Conservation (phyloP, 2,113 vertebrate species). For the Pseudopipra pipra region DNA sequence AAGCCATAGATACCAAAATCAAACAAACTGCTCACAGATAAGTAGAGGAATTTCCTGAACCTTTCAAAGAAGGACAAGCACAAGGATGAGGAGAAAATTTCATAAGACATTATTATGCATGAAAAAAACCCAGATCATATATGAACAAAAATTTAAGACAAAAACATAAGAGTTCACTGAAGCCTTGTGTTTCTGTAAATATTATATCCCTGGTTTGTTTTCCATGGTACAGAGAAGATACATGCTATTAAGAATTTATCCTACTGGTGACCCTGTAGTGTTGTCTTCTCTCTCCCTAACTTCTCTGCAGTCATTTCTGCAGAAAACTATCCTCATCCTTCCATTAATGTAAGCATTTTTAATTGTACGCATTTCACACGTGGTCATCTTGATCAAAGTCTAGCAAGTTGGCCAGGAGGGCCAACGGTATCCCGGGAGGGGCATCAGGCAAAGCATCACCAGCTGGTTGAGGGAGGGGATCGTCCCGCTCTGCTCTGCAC, state of each 20-base stretch:
- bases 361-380: not conserved
- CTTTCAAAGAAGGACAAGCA: not conserved
- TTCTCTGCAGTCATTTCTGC: not conserved
- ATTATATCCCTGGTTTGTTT: not conserved
- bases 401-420: not conserved
- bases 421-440: accelerated
- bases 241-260: not conserved
- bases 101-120: accelerated
- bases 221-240: not conserved
- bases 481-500: not conserved
- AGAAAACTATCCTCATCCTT: not conserved
- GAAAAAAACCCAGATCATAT: not conserved
- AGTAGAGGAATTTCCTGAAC: not conserved
- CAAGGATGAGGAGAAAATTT: not conserved
- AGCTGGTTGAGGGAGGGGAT: accelerated
- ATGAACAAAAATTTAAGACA: not conserved
- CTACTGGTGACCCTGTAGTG: not conserved
- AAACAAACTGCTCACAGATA: not conserved
- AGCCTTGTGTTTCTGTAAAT: not conserved
- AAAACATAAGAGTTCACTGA: not conserved
- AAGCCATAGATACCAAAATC: not conserved
- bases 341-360: not conserved
- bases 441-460: accelerated
- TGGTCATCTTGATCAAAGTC: not conserved
- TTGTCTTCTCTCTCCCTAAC: not conserved